A percentile compares a stretch with the other conserved stretches of the same genome.
Conservation (phyloP, 2,113 vertebrate genomes). For the Empidonax alnorum region DNA sequence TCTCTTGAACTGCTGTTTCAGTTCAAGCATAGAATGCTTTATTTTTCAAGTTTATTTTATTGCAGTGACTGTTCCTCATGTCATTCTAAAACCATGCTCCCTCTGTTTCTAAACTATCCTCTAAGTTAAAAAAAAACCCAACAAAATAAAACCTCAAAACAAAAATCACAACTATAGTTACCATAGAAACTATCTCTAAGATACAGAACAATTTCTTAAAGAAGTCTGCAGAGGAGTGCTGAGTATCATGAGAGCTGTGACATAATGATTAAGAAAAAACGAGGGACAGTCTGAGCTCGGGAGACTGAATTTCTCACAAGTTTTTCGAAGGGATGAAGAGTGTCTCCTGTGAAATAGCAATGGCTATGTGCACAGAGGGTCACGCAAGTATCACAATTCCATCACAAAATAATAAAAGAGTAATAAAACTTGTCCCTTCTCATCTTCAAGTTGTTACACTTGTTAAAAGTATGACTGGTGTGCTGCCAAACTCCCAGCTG, state of each 20-base stretch:
- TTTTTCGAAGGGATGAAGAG: background rate
- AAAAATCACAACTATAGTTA: background rate
- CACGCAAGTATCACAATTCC: background rate
- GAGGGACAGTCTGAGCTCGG: background rate
- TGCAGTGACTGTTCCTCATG: background rate
- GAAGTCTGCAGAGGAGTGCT: background rate
- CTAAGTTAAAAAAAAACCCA: background rate
- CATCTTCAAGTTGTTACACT: background rate
- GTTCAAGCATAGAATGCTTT: background rate
- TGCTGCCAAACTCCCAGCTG: background rate
- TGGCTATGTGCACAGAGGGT: background rate
- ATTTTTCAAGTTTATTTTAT: background rate
- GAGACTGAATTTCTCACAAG: background rate
- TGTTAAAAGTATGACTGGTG: background rate
- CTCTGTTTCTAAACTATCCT: background rate
- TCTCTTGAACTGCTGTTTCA: background rate
- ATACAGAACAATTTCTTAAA: conserved; percentile 30
- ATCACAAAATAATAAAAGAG: background rate
- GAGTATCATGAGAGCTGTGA: background rate
- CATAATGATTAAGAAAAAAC: background rate
- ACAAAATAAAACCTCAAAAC: background rate
- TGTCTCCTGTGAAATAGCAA: background rate
- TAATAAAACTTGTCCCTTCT: background rate
- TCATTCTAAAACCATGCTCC: background rate
- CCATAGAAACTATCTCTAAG: conserved; percentile 51